These are phyloP conservation scores for Cyprinodon brontotheroides DNA, from an alignment of 2,113 vertebrate genomes.

Conservation along the genomic window DNA sequence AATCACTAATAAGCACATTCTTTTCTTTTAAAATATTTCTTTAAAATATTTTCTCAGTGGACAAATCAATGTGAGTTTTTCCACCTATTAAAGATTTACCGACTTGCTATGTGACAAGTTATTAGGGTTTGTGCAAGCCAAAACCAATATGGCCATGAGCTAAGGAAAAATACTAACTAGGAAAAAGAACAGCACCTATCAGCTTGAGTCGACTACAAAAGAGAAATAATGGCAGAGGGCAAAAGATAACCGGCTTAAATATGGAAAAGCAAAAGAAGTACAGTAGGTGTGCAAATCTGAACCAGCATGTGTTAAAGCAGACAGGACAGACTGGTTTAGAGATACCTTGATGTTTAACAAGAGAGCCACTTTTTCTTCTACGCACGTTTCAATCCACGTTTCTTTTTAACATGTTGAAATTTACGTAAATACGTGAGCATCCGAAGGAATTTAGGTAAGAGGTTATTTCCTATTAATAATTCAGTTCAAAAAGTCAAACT, in stretches of 20 bases:
- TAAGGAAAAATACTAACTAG: constrained; percentile 5
- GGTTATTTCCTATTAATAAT: neutral
- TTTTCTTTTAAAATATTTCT: constrained; percentile 22
- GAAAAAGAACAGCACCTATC: constrained; percentile 57
- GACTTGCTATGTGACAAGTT: constrained; percentile 19
- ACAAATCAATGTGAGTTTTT: constrained; percentile 5
- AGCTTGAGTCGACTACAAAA: neutral
- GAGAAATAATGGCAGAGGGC: constrained; percentile 10
- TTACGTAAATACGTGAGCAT: neutral
- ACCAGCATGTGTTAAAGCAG: constrained; percentile 21
- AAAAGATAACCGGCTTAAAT: constrained; percentile 37
- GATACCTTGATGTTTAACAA: constrained; percentile 52
- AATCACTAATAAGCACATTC: constrained; percentile 13
- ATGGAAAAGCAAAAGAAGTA: constrained; percentile 33
- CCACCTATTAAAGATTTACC: neutral
- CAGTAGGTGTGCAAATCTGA: constrained; percentile 71
- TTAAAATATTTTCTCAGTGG: constrained; percentile 27
- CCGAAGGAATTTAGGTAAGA: neutral
- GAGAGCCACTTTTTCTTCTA: neutral
- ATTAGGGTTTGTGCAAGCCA: constrained; percentile 29
- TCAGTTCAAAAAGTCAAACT: neutral
- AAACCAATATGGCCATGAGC: constrained; percentile 28
- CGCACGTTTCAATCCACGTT: neutral
- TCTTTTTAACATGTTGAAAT: neutral
- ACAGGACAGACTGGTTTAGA: constrained; percentile 32